Conservation (phyloP, 2,113 vertebrate species). For the Bettongia penicillata region DNA sequence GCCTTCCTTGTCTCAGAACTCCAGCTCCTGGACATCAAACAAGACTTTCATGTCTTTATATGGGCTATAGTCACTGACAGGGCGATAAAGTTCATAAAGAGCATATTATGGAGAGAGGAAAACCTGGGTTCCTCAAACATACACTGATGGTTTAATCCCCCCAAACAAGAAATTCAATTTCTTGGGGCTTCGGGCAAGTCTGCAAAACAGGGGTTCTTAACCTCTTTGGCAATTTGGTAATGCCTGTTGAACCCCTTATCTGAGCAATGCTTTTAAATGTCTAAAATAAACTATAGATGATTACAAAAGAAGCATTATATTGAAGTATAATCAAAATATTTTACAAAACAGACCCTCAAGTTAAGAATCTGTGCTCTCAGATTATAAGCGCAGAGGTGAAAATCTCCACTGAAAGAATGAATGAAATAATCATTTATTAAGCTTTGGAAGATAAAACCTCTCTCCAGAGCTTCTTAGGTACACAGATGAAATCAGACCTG, state of each 20-base stretch:
- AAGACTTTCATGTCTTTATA: neutral
- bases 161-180: too few relatives aligned
- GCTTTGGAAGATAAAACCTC: neutral
- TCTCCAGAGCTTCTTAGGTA: neutral
- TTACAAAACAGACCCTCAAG: neutral
- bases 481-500: neutral
- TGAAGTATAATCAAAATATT: neutral
- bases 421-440: neutral
- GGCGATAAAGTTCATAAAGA: neutral
- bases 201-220: too few relatives aligned
- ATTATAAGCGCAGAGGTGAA: neutral
- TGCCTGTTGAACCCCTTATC: neutral
- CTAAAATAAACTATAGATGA: neutral
- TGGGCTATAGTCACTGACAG: neutral
- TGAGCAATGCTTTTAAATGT: neutral
- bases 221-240: neutral
- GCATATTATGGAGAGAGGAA: neutral
- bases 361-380: neutral
- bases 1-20: neutral
- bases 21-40: neutral
- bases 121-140: too few relatives aligned
- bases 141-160: too few relatives aligned
- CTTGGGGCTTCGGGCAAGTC: too few relatives aligned
- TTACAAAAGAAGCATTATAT: neutral
- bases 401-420: neutral